Evolutionary conservation across 2,888 invertebrate species (phyloP).

Genomic region (Drosophila pullipes): DNA sequence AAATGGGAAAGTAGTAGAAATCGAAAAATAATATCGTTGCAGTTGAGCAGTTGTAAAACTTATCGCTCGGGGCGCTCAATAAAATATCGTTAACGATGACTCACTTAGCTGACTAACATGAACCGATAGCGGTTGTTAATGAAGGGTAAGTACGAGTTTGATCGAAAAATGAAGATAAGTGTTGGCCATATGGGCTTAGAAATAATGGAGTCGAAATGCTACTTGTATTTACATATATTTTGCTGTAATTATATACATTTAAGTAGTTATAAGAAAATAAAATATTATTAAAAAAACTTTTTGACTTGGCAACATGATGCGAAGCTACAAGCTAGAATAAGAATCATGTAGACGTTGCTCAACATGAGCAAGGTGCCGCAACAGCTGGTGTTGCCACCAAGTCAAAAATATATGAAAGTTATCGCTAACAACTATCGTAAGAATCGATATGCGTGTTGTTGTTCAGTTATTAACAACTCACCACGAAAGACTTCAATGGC

Average conservation of each 20-base stretch:
- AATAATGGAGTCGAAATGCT: neutral
- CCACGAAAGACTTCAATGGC: conserved; percentile 70
- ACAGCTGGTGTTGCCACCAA: conserved; percentile 38
- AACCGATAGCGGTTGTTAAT: neutral
- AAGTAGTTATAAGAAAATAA: neutral
- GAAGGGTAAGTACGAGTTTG: neutral
- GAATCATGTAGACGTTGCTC: conserved; percentile 5
- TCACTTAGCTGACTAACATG: neutral
- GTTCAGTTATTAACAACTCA: conserved; percentile 47
- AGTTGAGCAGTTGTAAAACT: neutral
- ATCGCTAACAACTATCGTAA: conserved; percentile 32
- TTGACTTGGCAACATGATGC: neutral
- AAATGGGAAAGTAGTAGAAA: neutral
- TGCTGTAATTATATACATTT: neutral
- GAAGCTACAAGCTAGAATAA: too few relatives aligned
- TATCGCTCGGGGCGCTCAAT: conserved; percentile 2
- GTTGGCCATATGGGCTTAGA: neutral
- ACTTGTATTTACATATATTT: neutral
- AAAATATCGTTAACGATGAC: conserved; percentile 1
- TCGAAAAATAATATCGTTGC: neutral
- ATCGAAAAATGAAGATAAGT: neutral
- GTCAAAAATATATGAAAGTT: neutral
- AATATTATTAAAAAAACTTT: neutral
- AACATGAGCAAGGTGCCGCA: conserved; percentile 8
- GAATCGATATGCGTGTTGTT: conserved; percentile 47